These are phyloP conservation scores for Drosophila bipectinata DNA, from an alignment of 1,140 invertebrate species.

Conservation along the genomic window DNA sequence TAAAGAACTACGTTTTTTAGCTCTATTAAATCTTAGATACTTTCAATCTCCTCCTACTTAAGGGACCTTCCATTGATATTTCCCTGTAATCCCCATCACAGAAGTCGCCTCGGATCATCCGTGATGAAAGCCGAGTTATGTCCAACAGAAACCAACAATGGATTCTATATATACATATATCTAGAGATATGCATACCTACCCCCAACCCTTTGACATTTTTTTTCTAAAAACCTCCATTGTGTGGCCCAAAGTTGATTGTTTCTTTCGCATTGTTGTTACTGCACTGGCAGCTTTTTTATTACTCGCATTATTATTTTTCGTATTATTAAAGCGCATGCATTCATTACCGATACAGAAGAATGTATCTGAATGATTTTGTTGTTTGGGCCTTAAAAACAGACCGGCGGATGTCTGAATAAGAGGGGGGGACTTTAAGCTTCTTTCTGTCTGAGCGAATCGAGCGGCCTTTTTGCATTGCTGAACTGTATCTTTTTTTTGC, in stretches of 20 bases:
- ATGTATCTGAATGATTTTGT: slow-evolving; percentile 50
- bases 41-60: slow-evolving; percentile 1
- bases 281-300: slow-evolving; percentile 49
- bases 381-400: slow-evolving; percentile 41
- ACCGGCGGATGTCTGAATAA: slow-evolving; percentile 58
- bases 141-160: slow-evolving; percentile 52
- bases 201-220: slow-evolving; percentile 5
- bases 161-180: slow-evolving; percentile 10
- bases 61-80: slow-evolving; percentile 34
- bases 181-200: not conserved
- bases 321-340: slow-evolving; percentile 76
- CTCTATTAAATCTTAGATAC: not conserved
- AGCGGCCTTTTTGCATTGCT: slow-evolving; percentile 70
- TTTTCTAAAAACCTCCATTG: slow-evolving; percentile 59
- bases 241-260: slow-evolving; percentile 63
- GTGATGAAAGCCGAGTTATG: slow-evolving; percentile 58
- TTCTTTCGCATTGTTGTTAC: slow-evolving; percentile 48
- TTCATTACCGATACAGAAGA: slow-evolving; percentile 60
- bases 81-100: slow-evolving; percentile 24
- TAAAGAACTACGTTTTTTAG: too few relatives aligned
- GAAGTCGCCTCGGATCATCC: slow-evolving; percentile 58
- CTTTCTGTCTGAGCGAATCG: slow-evolving; percentile 66
- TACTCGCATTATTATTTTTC: slow-evolving; percentile 69
- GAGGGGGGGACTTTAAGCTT: slow-evolving; percentile 56
- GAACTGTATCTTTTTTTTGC: slow-evolving; percentile 38